phyloP scores from a whole-genome alignment of 2,888 invertebrate species.

The Thelaira solivaga region DNA sequence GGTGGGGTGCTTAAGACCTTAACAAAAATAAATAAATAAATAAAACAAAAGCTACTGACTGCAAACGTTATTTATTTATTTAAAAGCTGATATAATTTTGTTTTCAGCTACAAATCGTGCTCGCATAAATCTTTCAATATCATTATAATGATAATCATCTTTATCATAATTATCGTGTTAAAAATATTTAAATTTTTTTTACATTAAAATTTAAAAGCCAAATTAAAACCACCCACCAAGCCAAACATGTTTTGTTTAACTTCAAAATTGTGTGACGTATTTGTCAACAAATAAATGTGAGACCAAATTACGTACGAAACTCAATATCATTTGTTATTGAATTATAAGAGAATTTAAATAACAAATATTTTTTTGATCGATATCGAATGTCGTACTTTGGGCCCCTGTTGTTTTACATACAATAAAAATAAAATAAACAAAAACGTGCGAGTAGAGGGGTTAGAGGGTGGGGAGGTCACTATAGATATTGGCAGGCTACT shows the following conservation, averaged over 20 bases:
- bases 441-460: neutral
- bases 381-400: neutral
- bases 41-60: neutral
- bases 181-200: neutral
- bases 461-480: no score
- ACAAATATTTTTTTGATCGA: no score
- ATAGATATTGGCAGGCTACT: no score
- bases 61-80: neutral
- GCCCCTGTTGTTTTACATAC: neutral
- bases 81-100: neutral
- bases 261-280: neutral
- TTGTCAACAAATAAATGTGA: no score
- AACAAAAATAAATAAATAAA: neutral
- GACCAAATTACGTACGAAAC: no score
- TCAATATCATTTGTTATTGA: no score
- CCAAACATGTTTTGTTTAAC: neutral
- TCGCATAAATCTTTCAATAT: neutral
- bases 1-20: neutral
- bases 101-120: neutral
- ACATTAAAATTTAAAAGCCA: neutral
- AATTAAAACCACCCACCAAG: constrained; percentile 29
- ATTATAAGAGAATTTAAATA: no score
- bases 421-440: neutral
- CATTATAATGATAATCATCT: neutral
- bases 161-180: neutral